Evolutionary conservation across 2,888 invertebrate species (phyloP), one percentile per base, ranked within the genome.

Genomic region (Pristionchus fissidentatus): DNA sequence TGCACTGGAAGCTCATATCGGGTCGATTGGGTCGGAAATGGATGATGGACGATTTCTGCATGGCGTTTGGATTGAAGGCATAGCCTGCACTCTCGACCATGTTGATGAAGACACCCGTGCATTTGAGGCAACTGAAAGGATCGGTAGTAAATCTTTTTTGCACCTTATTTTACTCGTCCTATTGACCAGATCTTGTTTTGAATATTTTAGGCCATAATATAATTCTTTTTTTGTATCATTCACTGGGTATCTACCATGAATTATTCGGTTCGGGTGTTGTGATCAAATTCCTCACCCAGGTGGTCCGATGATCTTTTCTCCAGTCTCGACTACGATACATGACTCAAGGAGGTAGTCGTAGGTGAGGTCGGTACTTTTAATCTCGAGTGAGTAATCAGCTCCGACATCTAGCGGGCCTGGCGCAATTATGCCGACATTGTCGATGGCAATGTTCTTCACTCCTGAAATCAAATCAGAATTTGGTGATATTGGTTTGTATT

Each of bases 11-110:
- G 62, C 46, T 81, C 62, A 81, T 81, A 8, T 46, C 43, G n/a
- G 32, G 32, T 32, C 46, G 46, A n/a, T 83, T 73, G 26, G 83
- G 73, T 55, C 83, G 83, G 55, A 83, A 83, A 43, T 70, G 73
- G 55, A 83, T 83, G 52, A 46, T 49, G 32, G 83, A 83, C 8
- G 41, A 57, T 29, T 83, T 83, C 35, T 35, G 22, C 10, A 13
- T 38, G n/a, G 26, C 49, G 19, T 5, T 19, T 7, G 77, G 46
- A n/a, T n/a, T n/a, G 0, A 26, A 19, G 10, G 10, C n/a, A 29
- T 83, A 83, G 22, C 73, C 83, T 15, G 70, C 15, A 7, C 60
- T 83, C 73, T 83, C 83, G 32, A 70, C 26, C 83, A 83, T 83
- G 73, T 49, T 49, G 41, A 83, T 70, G 83, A 83, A 83, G 55